Conservation (phyloP, 2,797 vertebrate genomes). For the Loriculus beryllinus region DNA sequence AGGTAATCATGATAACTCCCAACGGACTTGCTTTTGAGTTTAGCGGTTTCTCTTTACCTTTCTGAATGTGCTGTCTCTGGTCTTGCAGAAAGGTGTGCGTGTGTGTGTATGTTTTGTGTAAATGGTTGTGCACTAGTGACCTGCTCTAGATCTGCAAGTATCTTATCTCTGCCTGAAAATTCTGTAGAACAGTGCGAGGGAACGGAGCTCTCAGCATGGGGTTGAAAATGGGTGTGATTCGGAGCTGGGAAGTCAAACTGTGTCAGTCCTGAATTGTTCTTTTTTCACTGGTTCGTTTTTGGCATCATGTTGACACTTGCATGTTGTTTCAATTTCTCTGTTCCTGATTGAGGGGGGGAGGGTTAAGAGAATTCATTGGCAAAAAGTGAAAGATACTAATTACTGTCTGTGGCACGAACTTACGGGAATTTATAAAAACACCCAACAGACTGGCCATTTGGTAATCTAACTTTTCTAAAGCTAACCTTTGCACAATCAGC, state of each 20-base stretch:
- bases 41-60: slow-evolving; percentile 56
- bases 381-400: not conserved
- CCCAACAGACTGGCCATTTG: not conserved
- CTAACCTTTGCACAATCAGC: not conserved
- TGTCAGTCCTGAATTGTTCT: not conserved
- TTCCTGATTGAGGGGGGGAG: not conserved
- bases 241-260: not conserved
- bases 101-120: slow-evolving; percentile 66
- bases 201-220: not conserved
- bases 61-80: slow-evolving; percentile 58
- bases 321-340: not conserved
- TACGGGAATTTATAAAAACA: not conserved
- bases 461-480: not conserved
- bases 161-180: slow-evolving; percentile 38
- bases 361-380: not conserved
- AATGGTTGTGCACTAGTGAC: slow-evolving; percentile 63
- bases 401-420: not conserved
- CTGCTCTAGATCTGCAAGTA: slow-evolving; percentile 40
- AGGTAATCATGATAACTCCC: slow-evolving; percentile 85
- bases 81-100: slow-evolving; percentile 59
- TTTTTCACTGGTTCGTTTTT: not conserved
- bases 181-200: slow-evolving; percentile 29
- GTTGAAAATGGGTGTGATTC: not conserved
- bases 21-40: slow-evolving; percentile 80
- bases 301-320: not conserved